Conservation (phyloP, 2,888 invertebrate species). For the Mythimna loreyi region DNA sequence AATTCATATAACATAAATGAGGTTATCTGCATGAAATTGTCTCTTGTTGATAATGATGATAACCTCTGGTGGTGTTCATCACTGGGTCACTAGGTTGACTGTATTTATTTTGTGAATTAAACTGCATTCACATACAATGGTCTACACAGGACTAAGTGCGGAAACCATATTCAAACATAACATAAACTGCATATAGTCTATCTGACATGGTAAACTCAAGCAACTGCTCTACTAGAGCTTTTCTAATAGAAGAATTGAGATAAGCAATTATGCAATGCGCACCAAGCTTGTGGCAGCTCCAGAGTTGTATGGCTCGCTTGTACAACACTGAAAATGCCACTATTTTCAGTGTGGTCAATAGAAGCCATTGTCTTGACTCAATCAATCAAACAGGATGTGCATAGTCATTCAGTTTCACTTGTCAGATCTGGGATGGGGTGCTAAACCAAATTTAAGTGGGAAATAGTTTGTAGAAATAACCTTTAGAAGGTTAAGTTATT, state of each 20-base stretch:
- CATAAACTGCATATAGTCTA: too few species aligned
- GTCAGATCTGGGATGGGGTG: conserved; percentile 48
- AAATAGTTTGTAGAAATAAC: conserved; percentile 48
- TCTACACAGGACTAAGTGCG: too few species aligned
- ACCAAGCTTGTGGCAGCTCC: conserved; percentile 14
- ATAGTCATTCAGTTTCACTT: conserved; percentile 54
- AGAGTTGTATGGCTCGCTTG: conserved; percentile 1
- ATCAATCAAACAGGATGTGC: conserved; percentile 55
- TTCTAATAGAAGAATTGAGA: not conserved
- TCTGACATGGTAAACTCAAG: not conserved
- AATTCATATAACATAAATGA: too few species aligned
- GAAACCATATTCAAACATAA: too few species aligned
- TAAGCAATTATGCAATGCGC: conserved; percentile 10
- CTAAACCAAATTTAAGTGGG: conserved; percentile 57
- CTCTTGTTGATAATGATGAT: conserved; percentile 13
- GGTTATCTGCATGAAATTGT: not conserved
- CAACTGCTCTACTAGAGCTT: not conserved
- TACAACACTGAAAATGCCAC: conserved; percentile 19
- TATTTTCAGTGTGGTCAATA: conserved; percentile 38
- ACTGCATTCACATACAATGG: too few species aligned
- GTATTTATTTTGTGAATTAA: too few species aligned
- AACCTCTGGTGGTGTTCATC: conserved; percentile 2
- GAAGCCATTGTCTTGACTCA: conserved; percentile 41
- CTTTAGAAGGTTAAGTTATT: conserved; percentile 24
- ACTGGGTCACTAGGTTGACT: not conserved